Evolutionary conservation across 1,140 invertebrate genomes (phyloP).

Genomic region (Drosophila kanapiae): DNA sequence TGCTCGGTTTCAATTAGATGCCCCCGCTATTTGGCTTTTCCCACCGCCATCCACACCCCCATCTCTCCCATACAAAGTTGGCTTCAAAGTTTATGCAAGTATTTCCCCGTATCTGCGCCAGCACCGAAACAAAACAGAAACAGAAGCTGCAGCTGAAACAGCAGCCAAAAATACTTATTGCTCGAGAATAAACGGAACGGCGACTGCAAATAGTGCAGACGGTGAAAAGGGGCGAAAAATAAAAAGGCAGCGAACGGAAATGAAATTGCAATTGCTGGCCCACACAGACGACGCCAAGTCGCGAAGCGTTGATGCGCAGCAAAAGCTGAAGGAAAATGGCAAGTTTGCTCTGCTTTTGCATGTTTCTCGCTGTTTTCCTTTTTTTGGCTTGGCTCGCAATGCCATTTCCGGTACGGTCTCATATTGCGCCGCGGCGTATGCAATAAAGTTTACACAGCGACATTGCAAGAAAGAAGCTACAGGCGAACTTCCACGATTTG

Average conservation of each 20-base stretch:
- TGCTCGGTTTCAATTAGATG: slow-evolving; percentile 63
- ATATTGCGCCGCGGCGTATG: slow-evolving; percentile 67
- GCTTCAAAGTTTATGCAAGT: slow-evolving; percentile 47
- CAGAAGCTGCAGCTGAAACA: slow-evolving; percentile 17
- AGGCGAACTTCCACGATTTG: slow-evolving; percentile 18
- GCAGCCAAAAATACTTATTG: slow-evolving; percentile 68
- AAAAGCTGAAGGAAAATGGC: slow-evolving; percentile 29
- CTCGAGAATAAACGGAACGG: slow-evolving; percentile 60
- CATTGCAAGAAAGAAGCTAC: slow-evolving; percentile 22
- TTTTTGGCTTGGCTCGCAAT: slow-evolving; percentile 50
- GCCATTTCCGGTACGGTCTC: slow-evolving; percentile 69
- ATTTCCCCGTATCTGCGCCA: slow-evolving; percentile 50
- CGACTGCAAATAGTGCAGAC: slow-evolving; percentile 41
- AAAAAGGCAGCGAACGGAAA: slow-evolving; percentile 72
- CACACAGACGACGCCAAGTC: slow-evolving; percentile 77
- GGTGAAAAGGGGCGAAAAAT: slow-evolving; percentile 27
- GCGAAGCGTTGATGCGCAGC: slow-evolving; percentile 71
- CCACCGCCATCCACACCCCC: not conserved
- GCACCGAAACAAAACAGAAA: slow-evolving; percentile 22
- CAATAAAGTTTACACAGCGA: slow-evolving; percentile 62
- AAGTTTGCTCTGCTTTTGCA: slow-evolving; percentile 65
- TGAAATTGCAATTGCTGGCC: slow-evolving; percentile 79
- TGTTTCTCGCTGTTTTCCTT: slow-evolving; percentile 34
- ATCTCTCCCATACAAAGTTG: slow-evolving; percentile 2
- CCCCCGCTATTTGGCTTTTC: slow-evolving; percentile 13